These are phyloP conservation scores for Anas capensis DNA, from an alignment of 2,797 vertebrate genomes.

Conservation along the genomic window DNA sequence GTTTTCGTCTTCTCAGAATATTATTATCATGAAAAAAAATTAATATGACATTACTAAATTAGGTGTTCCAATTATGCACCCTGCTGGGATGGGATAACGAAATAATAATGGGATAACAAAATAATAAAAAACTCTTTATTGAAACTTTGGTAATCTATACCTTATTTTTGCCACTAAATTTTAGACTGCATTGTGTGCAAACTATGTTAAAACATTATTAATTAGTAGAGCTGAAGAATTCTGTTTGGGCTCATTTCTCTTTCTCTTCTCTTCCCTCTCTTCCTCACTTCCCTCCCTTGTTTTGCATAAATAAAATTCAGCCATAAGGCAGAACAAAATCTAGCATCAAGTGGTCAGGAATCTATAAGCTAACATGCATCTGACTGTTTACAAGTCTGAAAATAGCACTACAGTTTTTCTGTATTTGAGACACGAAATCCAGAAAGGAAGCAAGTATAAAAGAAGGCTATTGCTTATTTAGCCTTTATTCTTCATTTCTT, in stretches of 20 bases:
- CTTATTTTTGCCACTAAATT: background rate
- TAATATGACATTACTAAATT: constrained; percentile 31
- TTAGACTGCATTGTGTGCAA: background rate
- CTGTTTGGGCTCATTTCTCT: background rate
- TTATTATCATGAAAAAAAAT: constrained; percentile 33
- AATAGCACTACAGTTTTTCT: background rate
- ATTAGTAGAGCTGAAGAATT: background rate
- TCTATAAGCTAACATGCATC: background rate
- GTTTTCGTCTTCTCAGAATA: constrained; percentile 9
- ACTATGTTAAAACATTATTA: background rate
- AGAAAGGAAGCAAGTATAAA: background rate
- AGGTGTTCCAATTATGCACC: background rate
- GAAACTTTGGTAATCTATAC: background rate
- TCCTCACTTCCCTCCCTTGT: too few relatives aligned
- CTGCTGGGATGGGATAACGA: background rate
- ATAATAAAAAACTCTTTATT: background rate
- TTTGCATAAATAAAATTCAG: background rate
- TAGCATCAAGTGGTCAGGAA: background rate
- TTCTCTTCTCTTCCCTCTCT: background rate
- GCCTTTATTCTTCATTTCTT: background rate
- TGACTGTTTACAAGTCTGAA: background rate
- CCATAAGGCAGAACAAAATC: background rate
- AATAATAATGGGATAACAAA: background rate
- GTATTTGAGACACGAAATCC: background rate
- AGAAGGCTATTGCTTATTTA: background rate